Evolutionary conservation across 2,113 vertebrate species (phyloP).

Genomic region (Pangasianodon gigas): DNA sequence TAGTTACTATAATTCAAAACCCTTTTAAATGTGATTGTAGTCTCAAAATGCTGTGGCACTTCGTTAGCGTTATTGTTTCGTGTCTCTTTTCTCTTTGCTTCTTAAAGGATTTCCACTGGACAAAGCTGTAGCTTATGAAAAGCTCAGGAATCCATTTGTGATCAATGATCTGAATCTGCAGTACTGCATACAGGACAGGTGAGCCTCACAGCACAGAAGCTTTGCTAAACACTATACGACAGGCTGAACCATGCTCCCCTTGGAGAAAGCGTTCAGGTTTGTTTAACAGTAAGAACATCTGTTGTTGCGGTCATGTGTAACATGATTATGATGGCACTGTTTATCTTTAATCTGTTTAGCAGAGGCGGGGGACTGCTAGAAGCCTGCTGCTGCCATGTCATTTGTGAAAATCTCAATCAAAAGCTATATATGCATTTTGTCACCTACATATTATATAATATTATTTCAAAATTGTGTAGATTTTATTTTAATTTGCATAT

Average conservation of each 20-base stretch:
- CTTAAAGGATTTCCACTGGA: slow-evolving; percentile 86
- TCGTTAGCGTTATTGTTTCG: background rate
- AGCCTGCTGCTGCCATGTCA: background rate
- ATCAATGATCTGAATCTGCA: slow-evolving; percentile 92
- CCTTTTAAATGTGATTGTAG: background rate
- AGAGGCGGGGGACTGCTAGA: no score
- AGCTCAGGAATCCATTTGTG: slow-evolving; percentile 89
- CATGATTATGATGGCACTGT: background rate
- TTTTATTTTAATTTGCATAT: background rate
- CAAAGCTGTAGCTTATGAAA: slow-evolving; percentile 89
- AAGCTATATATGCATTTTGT: background rate
- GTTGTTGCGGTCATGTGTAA: background rate
- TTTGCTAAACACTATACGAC: background rate
- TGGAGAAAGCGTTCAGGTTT: background rate
- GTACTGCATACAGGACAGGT: slow-evolving; percentile 91
- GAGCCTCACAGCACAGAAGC: slow-evolving; percentile 50
- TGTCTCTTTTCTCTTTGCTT: background rate
- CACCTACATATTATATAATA: background rate
- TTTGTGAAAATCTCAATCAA: background rate
- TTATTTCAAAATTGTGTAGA: background rate
- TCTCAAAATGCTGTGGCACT: background rate
- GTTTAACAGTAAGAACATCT: background rate
- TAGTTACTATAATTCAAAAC: background rate
- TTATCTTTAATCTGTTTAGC: background rate
- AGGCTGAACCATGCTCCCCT: background rate